phyloP scores from a whole-genome alignment of 2,113 vertebrate species.

The Gallinago media region DNA sequence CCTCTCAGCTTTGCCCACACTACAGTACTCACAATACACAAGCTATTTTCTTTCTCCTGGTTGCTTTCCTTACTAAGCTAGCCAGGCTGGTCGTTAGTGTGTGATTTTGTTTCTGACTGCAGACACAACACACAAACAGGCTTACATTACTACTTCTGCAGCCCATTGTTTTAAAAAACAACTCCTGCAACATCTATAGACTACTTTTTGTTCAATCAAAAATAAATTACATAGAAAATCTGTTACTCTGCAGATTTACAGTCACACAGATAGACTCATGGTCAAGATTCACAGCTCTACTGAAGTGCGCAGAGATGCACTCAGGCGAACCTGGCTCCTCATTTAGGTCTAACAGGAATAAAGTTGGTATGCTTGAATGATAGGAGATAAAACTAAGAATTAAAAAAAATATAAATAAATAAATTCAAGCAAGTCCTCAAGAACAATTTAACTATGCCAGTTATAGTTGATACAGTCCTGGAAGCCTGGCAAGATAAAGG shows the following conservation, averaged over 20 bases:
- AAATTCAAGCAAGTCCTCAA: neutral
- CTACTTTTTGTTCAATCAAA: neutral
- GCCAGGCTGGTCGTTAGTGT: neutral
- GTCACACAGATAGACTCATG: neutral
- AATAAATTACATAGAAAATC: constrained; percentile 25
- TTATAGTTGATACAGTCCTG: neutral
- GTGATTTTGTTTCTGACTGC: neutral
- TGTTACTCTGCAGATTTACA: neutral
- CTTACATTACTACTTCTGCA: neutral
- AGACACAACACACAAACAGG: neutral
- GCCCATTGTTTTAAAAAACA: neutral
- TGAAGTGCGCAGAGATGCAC: neutral
- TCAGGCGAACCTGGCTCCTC: neutral
- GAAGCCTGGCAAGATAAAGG: neutral
- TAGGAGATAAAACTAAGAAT: neutral
- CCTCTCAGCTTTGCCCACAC: neutral
- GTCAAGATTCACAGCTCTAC: constrained; percentile 15
- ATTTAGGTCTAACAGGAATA: neutral
- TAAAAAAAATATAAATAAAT: neutral
- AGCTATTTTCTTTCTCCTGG: neutral
- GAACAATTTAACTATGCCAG: neutral
- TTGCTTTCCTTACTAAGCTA: neutral
- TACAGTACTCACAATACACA: neutral
- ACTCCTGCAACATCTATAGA: neutral
- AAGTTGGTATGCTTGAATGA: neutral